These are phyloP conservation scores for Macquaria ambigua DNA, from an alignment of 2,113 vertebrate genomes.

Conservation along the genomic window DNA sequence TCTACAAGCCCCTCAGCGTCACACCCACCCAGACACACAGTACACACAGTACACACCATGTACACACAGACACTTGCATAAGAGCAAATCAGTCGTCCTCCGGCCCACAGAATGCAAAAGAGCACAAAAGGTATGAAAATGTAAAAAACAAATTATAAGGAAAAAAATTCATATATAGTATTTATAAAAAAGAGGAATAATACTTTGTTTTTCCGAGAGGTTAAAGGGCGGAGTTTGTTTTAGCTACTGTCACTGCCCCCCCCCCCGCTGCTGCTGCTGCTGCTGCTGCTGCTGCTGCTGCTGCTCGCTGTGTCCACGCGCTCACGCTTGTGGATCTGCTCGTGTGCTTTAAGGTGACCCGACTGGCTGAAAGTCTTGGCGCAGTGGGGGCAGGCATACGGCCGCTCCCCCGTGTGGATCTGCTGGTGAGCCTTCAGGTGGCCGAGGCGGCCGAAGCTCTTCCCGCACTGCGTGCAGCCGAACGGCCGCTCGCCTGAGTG, in stretches of 20 bases:
- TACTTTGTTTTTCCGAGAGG: conserved; percentile 80
- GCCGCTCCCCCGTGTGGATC: conserved; percentile 86
- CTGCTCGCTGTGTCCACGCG: conserved; percentile 70
- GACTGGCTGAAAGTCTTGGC: conserved; percentile 87
- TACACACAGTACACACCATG: conserved; percentile 36
- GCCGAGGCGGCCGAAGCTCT: conserved; percentile 86
- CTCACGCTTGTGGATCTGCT: conserved; percentile 86
- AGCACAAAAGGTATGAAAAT: conserved; percentile 81
- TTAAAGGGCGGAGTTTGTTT: conserved; percentile 65
- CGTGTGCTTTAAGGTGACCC: conserved; percentile 86
- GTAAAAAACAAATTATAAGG: conserved; percentile 67
- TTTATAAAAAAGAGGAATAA: conserved; percentile 81
- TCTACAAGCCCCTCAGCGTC: conserved; percentile 54
- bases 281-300: conserved; percentile 67
- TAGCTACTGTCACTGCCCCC: conserved; percentile 80
- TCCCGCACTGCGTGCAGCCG: conserved; percentile 87
- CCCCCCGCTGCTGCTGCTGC: conserved; percentile 63
- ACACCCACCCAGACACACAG: conserved; percentile 10
- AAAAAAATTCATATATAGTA: conserved; percentile 75
- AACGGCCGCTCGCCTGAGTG: conserved; percentile 85
- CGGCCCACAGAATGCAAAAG: conserved; percentile 74
- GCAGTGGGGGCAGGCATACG: conserved; percentile 81
- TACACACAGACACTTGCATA: conserved; percentile 76
- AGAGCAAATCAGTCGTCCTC: conserved; percentile 77
- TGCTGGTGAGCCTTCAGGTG: conserved; percentile 89